These are phyloP conservation scores for Anguilla rostrata DNA, from an alignment of 2,113 vertebrate species.

Conservation along the genomic window DNA sequence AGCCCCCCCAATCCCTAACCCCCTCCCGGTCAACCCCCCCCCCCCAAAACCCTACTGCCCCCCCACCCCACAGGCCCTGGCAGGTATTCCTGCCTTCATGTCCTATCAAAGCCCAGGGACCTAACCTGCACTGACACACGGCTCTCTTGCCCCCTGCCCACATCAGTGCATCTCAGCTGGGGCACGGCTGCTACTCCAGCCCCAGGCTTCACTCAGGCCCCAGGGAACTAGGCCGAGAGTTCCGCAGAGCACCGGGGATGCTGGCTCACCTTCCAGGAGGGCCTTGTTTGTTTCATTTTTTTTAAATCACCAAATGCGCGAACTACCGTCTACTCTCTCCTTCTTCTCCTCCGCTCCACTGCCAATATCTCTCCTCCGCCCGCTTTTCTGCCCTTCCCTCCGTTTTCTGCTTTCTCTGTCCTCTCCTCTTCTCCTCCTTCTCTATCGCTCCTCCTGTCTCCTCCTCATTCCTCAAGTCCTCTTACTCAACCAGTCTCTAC, in stretches of 20 bases:
- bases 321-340: not conserved
- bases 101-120: conserved; percentile 58
- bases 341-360: not conserved
- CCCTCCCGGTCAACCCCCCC: not conserved
- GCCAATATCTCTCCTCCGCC: not conserved
- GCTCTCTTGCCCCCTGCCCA: conserved; percentile 34
- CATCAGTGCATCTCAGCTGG: conserved; percentile 66
- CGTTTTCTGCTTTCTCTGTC: not conserved
- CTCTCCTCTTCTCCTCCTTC: conserved; percentile 10
- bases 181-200: conserved; percentile 56
- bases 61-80: not conserved
- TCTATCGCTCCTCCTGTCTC: conserved; percentile 12
- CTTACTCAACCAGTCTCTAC: too few relatives aligned
- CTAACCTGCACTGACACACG: conserved; percentile 65
- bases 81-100: conserved; percentile 54
- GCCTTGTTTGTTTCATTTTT: not conserved
- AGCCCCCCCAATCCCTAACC: too few relatives aligned
- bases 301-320: conserved; percentile 22
- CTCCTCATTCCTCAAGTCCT: too few relatives aligned
- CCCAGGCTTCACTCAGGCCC: conserved; percentile 48
- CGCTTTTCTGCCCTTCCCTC: conserved; percentile 43
- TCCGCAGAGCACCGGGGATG: conserved; percentile 34
- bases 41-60: too few relatives aligned
- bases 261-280: conserved; percentile 47
- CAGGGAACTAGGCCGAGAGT: conserved; percentile 38